Conservation (phyloP, 2,797 vertebrate species). For the Falco rusticolus region DNA sequence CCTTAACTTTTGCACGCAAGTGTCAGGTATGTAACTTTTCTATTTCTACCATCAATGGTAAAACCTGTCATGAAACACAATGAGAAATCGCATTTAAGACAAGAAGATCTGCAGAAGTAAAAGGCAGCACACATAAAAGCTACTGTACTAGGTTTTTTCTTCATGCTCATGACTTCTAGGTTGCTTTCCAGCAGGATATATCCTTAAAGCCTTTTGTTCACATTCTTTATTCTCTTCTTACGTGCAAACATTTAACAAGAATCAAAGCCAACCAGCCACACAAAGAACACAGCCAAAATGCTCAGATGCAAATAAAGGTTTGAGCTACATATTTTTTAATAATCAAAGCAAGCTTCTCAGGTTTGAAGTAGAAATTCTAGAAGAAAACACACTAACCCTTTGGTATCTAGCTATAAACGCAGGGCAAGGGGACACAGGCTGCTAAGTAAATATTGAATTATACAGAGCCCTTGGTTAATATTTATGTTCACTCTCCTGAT, state of each 20-base stretch:
- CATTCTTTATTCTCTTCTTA: slow-evolving; percentile 48
- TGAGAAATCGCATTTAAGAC: slow-evolving; percentile 35
- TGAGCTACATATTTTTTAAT: not conserved
- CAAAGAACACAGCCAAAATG: slow-evolving; percentile 8
- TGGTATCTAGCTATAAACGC: not conserved
- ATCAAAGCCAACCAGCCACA: slow-evolving; percentile 31
- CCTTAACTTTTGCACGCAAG: not conserved
- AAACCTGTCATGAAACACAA: not conserved
- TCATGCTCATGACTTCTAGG: slow-evolving; percentile 17
- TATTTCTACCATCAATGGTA: slow-evolving; percentile 15
- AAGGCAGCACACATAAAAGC: slow-evolving; percentile 14
- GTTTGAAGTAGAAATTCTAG: not conserved
- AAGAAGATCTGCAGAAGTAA: slow-evolving; percentile 41
- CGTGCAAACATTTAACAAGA: slow-evolving; percentile 46
- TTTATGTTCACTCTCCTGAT: not conserved
- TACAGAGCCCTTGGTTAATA: not conserved
- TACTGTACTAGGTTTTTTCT: not conserved
- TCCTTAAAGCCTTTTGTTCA: slow-evolving; percentile 61
- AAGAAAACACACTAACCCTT: not conserved
- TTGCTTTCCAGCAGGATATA: slow-evolving; percentile 62
- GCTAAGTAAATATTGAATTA: slow-evolving; percentile 23
- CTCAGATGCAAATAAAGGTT: slow-evolving; percentile 54
- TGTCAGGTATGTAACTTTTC: not conserved
- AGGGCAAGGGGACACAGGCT: not conserved
- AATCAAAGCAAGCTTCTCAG: not conserved